Percentiles rank a stretch among this genome's conserved stretches.
Evolutionary conservation across 2,113 vertebrate species (phyloP).

Genomic region (Mobula hypostoma): DNA sequence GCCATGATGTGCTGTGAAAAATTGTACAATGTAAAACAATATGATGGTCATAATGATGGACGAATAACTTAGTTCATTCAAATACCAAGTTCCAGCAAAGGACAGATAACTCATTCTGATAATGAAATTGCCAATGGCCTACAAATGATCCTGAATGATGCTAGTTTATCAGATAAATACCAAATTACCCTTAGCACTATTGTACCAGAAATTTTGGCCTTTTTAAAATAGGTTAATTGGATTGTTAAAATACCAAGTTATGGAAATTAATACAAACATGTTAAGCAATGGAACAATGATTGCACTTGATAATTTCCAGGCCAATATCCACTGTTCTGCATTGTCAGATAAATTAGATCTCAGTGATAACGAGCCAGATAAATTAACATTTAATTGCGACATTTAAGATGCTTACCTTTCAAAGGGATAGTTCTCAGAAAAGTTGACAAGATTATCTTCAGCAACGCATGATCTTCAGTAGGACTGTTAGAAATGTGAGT

Average conservation of each 20-base stretch:
- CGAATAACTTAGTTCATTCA: not conserved
- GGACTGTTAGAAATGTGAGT: not conserved
- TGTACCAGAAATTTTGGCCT: not conserved
- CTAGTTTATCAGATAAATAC: not conserved
- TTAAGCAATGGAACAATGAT: not conserved
- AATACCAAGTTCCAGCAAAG: not conserved
- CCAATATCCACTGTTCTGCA: not conserved
- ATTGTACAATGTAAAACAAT: not conserved
- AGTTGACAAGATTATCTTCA: not conserved
- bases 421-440: not conserved
- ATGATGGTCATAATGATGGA: not conserved
- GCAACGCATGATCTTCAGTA: not conserved
- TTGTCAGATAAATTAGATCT: not conserved
- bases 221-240: not conserved
- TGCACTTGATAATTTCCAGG: not conserved
- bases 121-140: not conserved
- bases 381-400: not conserved
- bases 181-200: not conserved
- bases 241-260: not conserved
- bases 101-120: not conserved
- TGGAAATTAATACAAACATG: not conserved
- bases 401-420: constrained; percentile 7
- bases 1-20: not conserved
- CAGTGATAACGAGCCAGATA: not conserved
- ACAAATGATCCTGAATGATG: not conserved